Evolutionary conservation across 2,797 vertebrate species (phyloP), one percentile per base, ranked within the genome.

Genomic region (Ceyx erithaca): DNA sequence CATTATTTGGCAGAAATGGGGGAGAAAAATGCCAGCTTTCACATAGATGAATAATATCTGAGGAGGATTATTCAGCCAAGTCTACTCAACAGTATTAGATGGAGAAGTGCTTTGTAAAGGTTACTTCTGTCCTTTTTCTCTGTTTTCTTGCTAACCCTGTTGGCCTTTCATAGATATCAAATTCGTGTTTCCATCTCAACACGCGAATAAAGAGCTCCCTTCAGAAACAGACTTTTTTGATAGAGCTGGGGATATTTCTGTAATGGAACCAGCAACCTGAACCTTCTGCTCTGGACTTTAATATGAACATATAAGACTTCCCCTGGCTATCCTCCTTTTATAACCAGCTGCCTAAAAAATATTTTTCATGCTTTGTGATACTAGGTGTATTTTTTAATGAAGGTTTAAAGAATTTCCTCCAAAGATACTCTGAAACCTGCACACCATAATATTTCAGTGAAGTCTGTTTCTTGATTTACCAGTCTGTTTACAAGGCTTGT

Each of bases 111-210:
- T 91, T 93, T 89, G 31, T 85, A 94, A 94, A 90, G 94, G 93
- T 92, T 85, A 85, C 71, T 82, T 91, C 90, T 88, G 73, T 80
- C 91, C 84, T 91, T 93, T 91, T 66, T 71, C 64, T 92, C 61
- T 90, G 91, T 94, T 94, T 93, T 91, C 75, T 89, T 85, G 71
- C 80, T 96, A 91, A 94, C 93, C 91, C 72, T 78, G 54, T 84
- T 96, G 94, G 93, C 91, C 93, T 96, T 92, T 93, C 84, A 87
- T 80, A 94, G 94, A 93, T 94, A 92, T 76, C 89, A 89, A 84
- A 93, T 86, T 79, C 84, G 1, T 94, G 79, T 92, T 93, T 94
- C 87, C 64, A 73, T 94, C 89, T 95, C 85, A 95, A 86, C 85
- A 69, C 64, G 54, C 0, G 89, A 94, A 94, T 87, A 92, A 94